Percentiles rank a stretch among this genome's conserved stretches.
Conservation (phyloP, 2,797 vertebrate genomes). For the Alosa sapidissima region DNA sequence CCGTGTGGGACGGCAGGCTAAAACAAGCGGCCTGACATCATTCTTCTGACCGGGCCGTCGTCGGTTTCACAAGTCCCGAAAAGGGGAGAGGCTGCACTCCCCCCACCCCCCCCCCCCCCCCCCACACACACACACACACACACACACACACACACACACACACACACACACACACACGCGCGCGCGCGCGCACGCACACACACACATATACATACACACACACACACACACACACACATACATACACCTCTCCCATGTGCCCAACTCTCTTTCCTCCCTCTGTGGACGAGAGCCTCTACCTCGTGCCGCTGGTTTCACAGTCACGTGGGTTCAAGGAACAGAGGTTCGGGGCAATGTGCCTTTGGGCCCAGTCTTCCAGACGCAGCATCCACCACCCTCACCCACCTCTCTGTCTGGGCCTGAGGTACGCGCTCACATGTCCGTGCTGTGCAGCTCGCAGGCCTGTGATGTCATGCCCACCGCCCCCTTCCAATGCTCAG, state of each 20-base stretch:
- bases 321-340: background rate
- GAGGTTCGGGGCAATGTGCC: background rate
- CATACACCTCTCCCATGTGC: too few relatives aligned
- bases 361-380: background rate
- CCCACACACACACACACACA: background rate
- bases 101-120: background rate
- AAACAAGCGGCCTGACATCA: constrained; percentile 39
- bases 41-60: constrained; percentile 20
- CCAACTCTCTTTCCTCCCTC: background rate
- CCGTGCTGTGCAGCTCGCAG: background rate
- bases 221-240: too few relatives aligned
- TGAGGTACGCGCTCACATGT: background rate
- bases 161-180: too few relatives aligned
- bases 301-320: background rate
- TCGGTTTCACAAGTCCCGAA: background rate
- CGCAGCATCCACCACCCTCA: background rate
- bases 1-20: constrained; percentile 23
- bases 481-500: background rate
- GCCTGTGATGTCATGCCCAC: constrained; percentile 11
- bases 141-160: too few relatives aligned
- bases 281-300: background rate
- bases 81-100: constrained; percentile 6
- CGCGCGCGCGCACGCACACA: too few relatives aligned
- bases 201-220: too few relatives aligned
- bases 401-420: background rate